Evolutionary conservation across 2,113 vertebrate species (phyloP), one percentile per base, ranked within the genome.

Genomic region (Cynoglossus semilaevis): DNA sequence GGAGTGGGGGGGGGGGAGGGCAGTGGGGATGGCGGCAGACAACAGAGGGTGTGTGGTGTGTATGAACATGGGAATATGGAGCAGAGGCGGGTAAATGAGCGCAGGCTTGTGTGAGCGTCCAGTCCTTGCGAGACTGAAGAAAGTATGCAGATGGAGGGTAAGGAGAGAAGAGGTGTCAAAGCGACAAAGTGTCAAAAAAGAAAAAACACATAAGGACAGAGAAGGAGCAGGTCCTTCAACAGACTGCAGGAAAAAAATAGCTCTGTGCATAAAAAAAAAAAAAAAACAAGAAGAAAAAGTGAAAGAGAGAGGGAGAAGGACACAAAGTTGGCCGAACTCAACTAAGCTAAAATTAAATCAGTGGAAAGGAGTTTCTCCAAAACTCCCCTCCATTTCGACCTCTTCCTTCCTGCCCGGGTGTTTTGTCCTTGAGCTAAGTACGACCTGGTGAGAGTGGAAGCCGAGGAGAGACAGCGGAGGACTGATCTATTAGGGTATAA

Each of bases 401-500:
- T 55, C 48, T 45, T 46, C 57, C 16, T 29, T 69, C 69, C 47
- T 58, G 40, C 15, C 3, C 8, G 59, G 58, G 55, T 35, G 40
- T 10, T 41, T 65, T 52, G 74, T 63, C 74, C 73, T 84, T 78
- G 64, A 80, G 58, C 49, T 71, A 68, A 79, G 67, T 72, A 45
- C 63, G 71, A 65, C 72, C 65, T 46, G 61, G 75, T 38, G 47
- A 5, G 37, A 79, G 70, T 13, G 56, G 67, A 67, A 67, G 68
- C 51, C 43, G 11, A 74, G 70, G 41, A 67, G 55, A 79, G 70
- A 72, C 64, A 70, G 74, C 65, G 54, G 51, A 75, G 79, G 80
- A 76, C 19, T 37, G 15, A 74, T 80, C 82, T 82, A 79, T 84
- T 77, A 85, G 75, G 60, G 72, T 75, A 76, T 80, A 82, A 84